Percentiles rank a stretch among this genome's conserved stretches.
Conservation (phyloP, 2,113 vertebrate genomes). For the Cyanoramphus novaezelandiae region DNA sequence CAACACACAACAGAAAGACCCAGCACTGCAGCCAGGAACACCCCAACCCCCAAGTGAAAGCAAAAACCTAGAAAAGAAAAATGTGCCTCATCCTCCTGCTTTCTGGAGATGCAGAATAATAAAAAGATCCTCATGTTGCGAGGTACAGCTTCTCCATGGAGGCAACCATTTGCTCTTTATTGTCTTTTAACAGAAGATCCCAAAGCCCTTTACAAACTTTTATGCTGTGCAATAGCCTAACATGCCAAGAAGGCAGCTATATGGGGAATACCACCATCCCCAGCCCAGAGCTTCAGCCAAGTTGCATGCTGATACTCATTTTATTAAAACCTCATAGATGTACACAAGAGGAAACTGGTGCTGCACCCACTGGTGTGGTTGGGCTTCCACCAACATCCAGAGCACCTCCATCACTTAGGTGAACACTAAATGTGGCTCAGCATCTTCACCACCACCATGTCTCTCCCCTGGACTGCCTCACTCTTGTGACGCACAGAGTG, state of each 20-base stretch:
- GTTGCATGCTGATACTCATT: neutral
- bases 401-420: neutral
- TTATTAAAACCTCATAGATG: neutral
- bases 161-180: neutral
- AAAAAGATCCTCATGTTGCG: neutral
- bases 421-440: neutral
- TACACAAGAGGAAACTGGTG: neutral
- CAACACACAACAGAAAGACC: neutral
- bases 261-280: neutral
- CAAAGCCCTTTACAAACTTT: neutral
- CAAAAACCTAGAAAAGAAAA: neutral
- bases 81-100: neutral
- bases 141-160: neutral
- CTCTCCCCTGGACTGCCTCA: neutral
- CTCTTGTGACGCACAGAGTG: neutral
- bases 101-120: neutral
- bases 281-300: neutral
- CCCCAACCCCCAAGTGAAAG: neutral
- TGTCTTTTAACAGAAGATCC: neutral
- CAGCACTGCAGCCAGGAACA: neutral
- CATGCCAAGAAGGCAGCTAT: neutral
- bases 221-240: neutral
- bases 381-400: rapidly evolving
- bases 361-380: neutral
- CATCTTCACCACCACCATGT: rapidly evolving